Percentiles rank a stretch among this genome's conserved stretches.
Conservation (phyloP, 1,140 invertebrate species). For the Aphis gossypii region DNA sequence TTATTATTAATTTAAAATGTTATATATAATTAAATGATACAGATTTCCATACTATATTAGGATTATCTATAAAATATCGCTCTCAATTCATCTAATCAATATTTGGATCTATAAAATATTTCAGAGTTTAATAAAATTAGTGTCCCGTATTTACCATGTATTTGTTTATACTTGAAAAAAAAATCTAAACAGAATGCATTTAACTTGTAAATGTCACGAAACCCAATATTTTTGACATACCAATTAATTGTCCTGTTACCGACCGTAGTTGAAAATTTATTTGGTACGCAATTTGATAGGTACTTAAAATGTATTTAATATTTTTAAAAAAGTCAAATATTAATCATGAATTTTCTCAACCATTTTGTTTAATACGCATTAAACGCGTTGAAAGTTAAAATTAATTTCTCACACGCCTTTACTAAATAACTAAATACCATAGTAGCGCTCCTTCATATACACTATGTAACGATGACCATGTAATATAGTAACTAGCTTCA, state of each 20-base stretch:
- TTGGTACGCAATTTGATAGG: neutral
- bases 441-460: neutral
- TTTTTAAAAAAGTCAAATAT: neutral
- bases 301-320: neutral
- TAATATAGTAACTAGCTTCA: neutral
- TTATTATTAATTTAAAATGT: neutral
- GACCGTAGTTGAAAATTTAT: neutral
- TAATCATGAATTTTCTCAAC: neutral
- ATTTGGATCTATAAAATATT: neutral
- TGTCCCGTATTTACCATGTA: neutral
- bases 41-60: neutral
- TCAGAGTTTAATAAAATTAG: neutral
- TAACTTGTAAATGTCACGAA: neutral
- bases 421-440: neutral
- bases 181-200: neutral
- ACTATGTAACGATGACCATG: neutral
- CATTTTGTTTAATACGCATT: neutral
- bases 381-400: neutral
- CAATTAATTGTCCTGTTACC: neutral
- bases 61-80: neutral
- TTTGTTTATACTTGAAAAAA: neutral
- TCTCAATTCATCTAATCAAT: neutral
- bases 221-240: neutral
- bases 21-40: neutral
- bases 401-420: neutral